Percentiles rank a stretch among this genome's conserved stretches.
These are phyloP conservation scores for Gallinago media DNA, from an alignment of 2,113 vertebrate genomes.

Conservation along the genomic window DNA sequence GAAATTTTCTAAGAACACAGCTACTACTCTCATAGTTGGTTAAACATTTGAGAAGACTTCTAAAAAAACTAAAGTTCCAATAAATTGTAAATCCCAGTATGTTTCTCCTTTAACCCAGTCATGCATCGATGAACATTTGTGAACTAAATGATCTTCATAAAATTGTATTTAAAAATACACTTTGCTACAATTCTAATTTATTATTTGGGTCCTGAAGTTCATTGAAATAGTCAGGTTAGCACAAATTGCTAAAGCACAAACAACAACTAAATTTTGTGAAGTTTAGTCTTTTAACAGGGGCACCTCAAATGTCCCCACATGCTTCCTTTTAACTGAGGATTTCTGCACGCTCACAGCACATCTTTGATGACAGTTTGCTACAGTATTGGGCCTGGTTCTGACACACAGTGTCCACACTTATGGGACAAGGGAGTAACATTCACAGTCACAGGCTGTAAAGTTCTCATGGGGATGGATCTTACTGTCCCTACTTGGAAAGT, in stretches of 20 bases:
- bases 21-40: background rate
- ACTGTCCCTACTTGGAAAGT: background rate
- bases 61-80: background rate
- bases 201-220: background rate
- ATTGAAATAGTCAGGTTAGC: background rate
- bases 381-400: background rate
- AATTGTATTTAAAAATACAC: background rate
- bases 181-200: background rate
- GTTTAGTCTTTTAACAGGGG: background rate
- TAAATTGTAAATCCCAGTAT: background rate
- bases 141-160: background rate
- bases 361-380: fast-evolving
- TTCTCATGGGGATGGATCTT: background rate
- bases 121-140: fast-evolving
- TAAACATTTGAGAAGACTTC: background rate
- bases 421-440: background rate
- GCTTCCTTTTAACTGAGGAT: background rate
- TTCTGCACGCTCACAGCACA: background rate
- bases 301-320: background rate
- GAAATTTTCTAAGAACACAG: background rate
- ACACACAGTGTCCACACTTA: background rate
- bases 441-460: background rate
- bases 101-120: background rate
- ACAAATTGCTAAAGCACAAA: too few species aligned
- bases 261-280: background rate